Conservation (phyloP, 2,888 invertebrate species). For the Dasypogon diadema region DNA sequence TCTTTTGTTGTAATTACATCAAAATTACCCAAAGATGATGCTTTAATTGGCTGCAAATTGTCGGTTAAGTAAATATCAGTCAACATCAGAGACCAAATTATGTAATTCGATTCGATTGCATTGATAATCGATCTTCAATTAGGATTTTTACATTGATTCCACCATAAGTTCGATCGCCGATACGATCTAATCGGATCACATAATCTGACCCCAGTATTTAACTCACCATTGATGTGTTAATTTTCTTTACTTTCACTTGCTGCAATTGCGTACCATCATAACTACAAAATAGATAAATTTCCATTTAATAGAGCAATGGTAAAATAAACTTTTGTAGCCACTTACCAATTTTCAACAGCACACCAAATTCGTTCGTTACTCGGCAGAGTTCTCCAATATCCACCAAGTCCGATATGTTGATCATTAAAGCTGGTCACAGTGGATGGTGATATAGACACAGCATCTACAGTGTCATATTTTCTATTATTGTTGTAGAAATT, state of each 20-base stretch:
- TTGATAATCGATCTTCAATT: background rate
- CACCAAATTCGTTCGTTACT: conserved; percentile 58
- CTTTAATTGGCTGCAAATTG: conserved; percentile 54
- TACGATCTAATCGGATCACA: background rate
- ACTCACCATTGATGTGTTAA: conserved; percentile 18
- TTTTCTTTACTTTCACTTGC: conserved; percentile 46
- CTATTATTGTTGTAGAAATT: conserved; percentile 13
- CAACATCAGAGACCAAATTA: background rate
- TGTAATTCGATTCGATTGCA: background rate
- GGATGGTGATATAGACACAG: conserved; percentile 17
- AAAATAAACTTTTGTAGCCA: background rate
- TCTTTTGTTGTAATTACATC: conserved; percentile 56
- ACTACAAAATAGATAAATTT: conserved; percentile 42
- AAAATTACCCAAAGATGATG: conserved; percentile 58
- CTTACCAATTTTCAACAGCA: conserved; percentile 55
- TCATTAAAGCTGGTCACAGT: background rate
- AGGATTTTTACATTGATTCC: too few relatives aligned
- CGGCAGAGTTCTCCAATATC: conserved; percentile 57
- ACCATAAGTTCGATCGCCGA: too few relatives aligned
- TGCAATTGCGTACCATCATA: conserved; percentile 40
- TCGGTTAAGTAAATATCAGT: too few relatives aligned
- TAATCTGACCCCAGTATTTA: too few relatives aligned
- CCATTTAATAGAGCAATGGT: too few relatives aligned
- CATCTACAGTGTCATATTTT: conserved; percentile 6
- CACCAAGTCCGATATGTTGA: conserved; percentile 57